Conservation (phyloP, 2,888 invertebrate species). For the Diachrysia chrysitis region DNA sequence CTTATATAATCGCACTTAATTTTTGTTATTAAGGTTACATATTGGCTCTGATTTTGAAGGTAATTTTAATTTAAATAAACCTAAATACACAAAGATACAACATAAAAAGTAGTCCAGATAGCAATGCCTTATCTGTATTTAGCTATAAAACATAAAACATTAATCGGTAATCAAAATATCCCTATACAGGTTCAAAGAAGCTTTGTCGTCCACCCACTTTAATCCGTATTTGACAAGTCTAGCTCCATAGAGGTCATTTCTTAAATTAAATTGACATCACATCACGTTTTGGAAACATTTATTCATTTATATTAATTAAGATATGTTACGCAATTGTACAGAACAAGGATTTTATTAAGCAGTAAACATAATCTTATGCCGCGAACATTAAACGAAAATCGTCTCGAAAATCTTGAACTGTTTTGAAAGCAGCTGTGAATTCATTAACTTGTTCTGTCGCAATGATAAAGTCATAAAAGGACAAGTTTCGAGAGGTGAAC, state of each 20-base stretch:
- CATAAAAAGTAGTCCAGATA: too few relatives aligned
- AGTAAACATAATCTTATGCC: conserved; percentile 40
- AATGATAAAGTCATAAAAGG: conserved; percentile 65
- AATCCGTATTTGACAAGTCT: neutral
- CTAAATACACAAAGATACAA: neutral
- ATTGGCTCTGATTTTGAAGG: neutral
- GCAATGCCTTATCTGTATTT: neutral
- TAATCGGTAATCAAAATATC: neutral
- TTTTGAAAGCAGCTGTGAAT: conserved; percentile 59
- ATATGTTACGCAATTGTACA: conserved; percentile 43
- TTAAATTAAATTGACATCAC: neutral
- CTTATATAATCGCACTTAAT: too few relatives aligned
- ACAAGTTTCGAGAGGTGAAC: conserved; percentile 47
- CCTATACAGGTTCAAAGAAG: neutral
- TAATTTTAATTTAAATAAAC: neutral
- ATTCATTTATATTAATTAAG: conserved; percentile 36
- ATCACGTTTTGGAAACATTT: conserved; percentile 13
- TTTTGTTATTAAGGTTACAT: too few relatives aligned
- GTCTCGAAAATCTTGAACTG: conserved; percentile 36
- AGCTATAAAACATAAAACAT: neutral
- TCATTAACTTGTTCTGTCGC: conserved; percentile 58
- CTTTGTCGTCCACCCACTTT: neutral
- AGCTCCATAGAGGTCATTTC: neutral
- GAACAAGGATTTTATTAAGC: conserved; percentile 51
- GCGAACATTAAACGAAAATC: conserved; percentile 30